Percentiles rank a stretch among this genome's conserved stretches.
These are phyloP conservation scores for Pogonophryne albipinna DNA, from an alignment of 2,797 vertebrate species.

Conservation along the genomic window DNA sequence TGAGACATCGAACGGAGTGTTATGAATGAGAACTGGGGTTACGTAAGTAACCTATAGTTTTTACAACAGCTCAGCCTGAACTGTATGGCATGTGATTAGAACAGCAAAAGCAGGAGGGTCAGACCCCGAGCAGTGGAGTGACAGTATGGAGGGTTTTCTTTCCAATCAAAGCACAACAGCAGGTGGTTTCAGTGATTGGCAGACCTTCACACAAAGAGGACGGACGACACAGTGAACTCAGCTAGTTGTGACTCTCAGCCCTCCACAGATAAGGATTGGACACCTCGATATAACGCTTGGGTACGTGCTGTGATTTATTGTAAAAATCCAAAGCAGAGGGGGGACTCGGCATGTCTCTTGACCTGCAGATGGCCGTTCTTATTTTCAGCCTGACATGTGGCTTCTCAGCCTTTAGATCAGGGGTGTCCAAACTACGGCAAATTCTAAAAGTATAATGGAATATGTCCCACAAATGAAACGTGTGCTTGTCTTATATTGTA, in stretches of 20 bases:
- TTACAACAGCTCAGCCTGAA: conserved; percentile 17
- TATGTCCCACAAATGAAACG: too few species aligned
- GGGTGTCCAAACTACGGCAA: too few species aligned
- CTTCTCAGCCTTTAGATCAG: background rate
- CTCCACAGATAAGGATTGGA: conserved; percentile 19
- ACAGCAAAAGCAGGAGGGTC: conserved; percentile 30
- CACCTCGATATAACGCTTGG: conserved; percentile 8
- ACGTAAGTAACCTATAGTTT: too few species aligned
- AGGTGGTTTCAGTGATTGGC: conserved; percentile 49
- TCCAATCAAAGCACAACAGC: conserved; percentile 53
- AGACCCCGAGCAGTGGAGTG: conserved; percentile 32
- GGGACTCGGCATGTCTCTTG: background rate
- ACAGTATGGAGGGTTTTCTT: conserved; percentile 30
- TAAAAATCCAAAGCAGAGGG: background rate
- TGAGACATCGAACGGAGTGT: too few species aligned
- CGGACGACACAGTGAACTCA: conserved; percentile 34
- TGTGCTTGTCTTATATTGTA: too few species aligned
- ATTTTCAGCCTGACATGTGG: background rate
- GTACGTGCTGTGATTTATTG: conserved; percentile 20
- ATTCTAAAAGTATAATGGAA: too few species aligned
- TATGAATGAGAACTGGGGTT: too few species aligned
- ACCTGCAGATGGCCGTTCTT: conserved; percentile 1
- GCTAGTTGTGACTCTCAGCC: conserved; percentile 12
- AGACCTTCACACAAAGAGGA: conserved; percentile 44
- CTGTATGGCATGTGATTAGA: conserved; percentile 36